These are phyloP conservation scores for Psophia crepitans DNA, from an alignment of 2,113 vertebrate genomes.

Conservation along the genomic window DNA sequence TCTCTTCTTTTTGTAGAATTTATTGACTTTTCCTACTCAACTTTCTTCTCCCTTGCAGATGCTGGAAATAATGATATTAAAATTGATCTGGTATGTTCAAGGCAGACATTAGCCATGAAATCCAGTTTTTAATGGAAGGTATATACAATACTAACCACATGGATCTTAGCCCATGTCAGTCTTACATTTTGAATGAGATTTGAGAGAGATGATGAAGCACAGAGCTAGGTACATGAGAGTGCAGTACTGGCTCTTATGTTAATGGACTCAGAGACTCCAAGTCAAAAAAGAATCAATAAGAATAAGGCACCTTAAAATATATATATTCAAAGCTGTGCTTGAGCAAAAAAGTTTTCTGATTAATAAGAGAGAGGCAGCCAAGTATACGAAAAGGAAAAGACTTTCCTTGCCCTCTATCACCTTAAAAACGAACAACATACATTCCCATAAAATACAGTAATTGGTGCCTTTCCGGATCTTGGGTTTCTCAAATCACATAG, in stretches of 20 bases:
- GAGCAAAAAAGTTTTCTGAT: constrained; percentile 28
- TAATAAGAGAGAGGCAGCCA: constrained; percentile 30
- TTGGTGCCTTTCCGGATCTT: constrained; percentile 54
- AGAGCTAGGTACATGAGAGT: not conserved
- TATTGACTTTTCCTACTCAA: not conserved
- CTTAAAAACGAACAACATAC: constrained; percentile 49
- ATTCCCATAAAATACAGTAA: constrained; percentile 56
- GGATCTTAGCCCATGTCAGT: not conserved
- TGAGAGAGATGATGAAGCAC: not conserved
- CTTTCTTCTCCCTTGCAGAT: not conserved
- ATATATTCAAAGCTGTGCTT: not conserved
- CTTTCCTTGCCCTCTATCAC: constrained; percentile 51
- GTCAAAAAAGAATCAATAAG: constrained; percentile 37
- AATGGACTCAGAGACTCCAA: constrained; percentile 16
- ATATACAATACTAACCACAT: constrained; percentile 1
- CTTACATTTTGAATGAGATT: constrained; percentile 14
- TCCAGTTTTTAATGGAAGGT: constrained; percentile 35
- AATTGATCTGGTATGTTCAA: constrained; percentile 29
- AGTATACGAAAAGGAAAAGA: constrained; percentile 43
- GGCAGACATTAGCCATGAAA: constrained; percentile 13
- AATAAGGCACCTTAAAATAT: constrained; percentile 15
- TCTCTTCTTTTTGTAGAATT: not conserved
- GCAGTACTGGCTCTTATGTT: constrained; percentile 1
- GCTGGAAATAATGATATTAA: constrained; percentile 39
- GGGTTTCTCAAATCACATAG: constrained; percentile 51